phyloP scores from a whole-genome alignment of 2,888 invertebrate genomes.

The Melipona bicolor region DNA sequence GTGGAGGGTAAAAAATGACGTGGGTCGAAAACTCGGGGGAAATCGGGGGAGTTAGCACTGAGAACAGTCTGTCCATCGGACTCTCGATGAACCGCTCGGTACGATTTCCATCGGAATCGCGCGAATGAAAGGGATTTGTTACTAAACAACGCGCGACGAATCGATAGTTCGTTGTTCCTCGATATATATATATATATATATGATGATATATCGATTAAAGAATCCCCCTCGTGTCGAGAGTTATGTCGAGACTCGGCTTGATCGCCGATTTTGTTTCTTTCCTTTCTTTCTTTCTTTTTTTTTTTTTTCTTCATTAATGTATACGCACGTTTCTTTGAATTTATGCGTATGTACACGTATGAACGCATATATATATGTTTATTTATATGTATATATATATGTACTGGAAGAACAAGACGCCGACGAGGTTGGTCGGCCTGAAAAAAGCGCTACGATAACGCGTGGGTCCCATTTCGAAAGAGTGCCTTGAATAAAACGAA shows the following conservation, averaged over 20 bases:
- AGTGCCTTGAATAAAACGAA: conserved; percentile 63
- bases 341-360: conserved; percentile 39
- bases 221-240: conserved; percentile 10
- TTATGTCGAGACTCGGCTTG: conserved; percentile 7
- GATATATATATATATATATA: background rate
- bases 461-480: conserved; percentile 80
- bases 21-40: conserved; percentile 21
- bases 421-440: conserved; percentile 68
- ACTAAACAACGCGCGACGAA: background rate
- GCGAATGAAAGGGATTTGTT: background rate
- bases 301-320: conserved; percentile 55
- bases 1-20: background rate
- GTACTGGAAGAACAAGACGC: conserved; percentile 81
- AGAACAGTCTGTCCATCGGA: conserved; percentile 25
- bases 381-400: conserved; percentile 55
- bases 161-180: background rate
- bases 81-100: conserved; percentile 25
- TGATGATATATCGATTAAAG: background rate
- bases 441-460: conserved; percentile 74
- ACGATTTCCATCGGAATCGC: conserved; percentile 5
- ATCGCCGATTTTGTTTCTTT: conserved; percentile 26
- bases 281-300: conserved; percentile 47
- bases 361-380: conserved; percentile 41
- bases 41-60: conserved; percentile 14
- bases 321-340: conserved; percentile 40